These are phyloP conservation scores for Ctenodactylus gundi DNA, from an alignment of 2,113 vertebrate genomes.

Conservation along the genomic window DNA sequence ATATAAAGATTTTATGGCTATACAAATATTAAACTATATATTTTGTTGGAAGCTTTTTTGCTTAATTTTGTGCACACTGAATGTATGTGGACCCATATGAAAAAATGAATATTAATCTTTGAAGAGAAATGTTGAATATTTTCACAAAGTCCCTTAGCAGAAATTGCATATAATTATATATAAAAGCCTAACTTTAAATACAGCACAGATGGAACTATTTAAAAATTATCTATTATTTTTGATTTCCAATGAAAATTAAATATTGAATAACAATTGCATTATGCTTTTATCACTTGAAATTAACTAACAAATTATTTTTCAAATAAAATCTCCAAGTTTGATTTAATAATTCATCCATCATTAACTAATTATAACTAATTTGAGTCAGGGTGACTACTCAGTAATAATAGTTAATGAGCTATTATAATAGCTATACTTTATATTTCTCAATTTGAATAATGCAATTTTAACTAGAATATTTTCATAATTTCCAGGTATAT, in stretches of 20 bases:
- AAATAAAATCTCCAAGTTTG: conserved; percentile 70
- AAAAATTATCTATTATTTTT: conserved; percentile 45
- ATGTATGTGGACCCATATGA: neutral
- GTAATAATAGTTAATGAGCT: conserved; percentile 77
- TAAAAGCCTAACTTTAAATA: neutral
- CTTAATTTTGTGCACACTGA: neutral
- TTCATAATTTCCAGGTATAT: conserved; percentile 73
- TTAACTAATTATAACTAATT: conserved; percentile 79
- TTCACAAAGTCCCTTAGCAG: neutral
- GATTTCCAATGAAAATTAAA: conserved; percentile 34
- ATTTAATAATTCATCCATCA: conserved; percentile 78
- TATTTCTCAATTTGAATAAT: conserved; percentile 73
- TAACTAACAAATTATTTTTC: conserved; percentile 61
- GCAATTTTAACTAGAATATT: conserved; percentile 58
- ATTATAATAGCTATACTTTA: conserved; percentile 73
- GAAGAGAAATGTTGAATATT: neutral
- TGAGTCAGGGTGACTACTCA: conserved; percentile 71
- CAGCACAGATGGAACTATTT: neutral
- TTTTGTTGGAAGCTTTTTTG: neutral
- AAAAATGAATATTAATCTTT: neutral
- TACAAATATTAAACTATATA: neutral
- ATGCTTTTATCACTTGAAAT: conserved; percentile 63
- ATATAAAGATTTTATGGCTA: neutral
- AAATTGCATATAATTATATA: neutral
- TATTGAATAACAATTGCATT: conserved; percentile 66